Conservation (phyloP, 2,888 invertebrate genomes). For the Hermaeophaga mercurialis region DNA sequence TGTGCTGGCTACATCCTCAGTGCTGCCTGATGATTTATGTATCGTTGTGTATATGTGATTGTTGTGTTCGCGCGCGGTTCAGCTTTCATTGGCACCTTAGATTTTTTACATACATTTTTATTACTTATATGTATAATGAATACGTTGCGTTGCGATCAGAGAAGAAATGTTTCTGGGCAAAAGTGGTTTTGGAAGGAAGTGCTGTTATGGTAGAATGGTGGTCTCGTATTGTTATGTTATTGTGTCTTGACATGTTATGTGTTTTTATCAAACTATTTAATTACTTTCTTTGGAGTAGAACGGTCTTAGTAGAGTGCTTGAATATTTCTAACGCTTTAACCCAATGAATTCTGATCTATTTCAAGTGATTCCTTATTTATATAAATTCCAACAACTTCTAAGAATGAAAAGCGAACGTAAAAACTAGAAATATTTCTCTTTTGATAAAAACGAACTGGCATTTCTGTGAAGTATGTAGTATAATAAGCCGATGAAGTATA, state of each 20-base stretch:
- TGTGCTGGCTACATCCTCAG: constrained; percentile 59
- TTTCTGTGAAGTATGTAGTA: too few species aligned
- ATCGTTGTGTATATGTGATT: constrained; percentile 58
- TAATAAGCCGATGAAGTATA: too few species aligned
- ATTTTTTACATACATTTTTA: constrained; percentile 15
- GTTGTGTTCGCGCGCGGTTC: constrained; percentile 53
- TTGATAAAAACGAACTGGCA: too few species aligned
- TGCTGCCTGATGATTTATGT: constrained; percentile 58
- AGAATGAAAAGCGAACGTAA: too few species aligned
- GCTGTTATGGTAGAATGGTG: constrained; percentile 46
- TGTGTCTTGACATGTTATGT: constrained; percentile 15
- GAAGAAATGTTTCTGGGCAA: constrained; percentile 58
- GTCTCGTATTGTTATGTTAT: constrained; percentile 40
- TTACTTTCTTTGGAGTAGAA: too few species aligned
- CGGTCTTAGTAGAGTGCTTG: too few species aligned
- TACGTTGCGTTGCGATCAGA: constrained; percentile 53
- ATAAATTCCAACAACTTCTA: too few species aligned
- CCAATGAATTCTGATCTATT: too few species aligned
- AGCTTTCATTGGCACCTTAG: constrained; percentile 36
- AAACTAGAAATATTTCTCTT: too few species aligned
- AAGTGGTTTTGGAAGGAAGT: constrained; percentile 47
- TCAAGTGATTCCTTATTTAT: too few species aligned
- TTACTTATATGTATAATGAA: not conserved
- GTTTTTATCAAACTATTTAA: too few species aligned
- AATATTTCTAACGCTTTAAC: too few species aligned